Evolutionary conservation across 2,113 vertebrate species (phyloP).

Genomic region (Trochalopteron elliotii): DNA sequence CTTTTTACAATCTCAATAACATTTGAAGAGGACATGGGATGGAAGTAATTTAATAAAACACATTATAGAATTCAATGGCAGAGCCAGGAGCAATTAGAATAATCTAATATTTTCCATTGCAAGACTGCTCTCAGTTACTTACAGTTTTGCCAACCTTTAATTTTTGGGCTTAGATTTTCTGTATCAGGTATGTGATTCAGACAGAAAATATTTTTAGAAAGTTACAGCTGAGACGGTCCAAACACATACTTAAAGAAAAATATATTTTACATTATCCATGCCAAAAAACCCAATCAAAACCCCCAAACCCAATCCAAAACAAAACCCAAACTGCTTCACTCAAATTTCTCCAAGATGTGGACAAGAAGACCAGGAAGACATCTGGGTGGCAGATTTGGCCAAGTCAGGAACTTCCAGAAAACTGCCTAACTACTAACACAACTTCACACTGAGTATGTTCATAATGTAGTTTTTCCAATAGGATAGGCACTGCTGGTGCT

Average conservation of each 20-base stretch:
- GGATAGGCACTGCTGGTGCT: not conserved
- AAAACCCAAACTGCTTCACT: not conserved
- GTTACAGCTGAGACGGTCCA: not conserved
- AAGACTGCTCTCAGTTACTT: not conserved
- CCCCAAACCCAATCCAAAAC: not conserved
- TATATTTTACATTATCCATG: not conserved
- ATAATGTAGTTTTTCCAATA: not conserved
- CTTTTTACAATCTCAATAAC: not conserved
- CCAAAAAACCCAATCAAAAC: not conserved
- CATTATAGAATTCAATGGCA: not conserved
- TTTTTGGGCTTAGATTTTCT: slow-evolving; percentile 5
- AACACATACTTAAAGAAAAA: not conserved
- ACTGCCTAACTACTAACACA: not conserved
- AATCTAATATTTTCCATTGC: slow-evolving; percentile 20
- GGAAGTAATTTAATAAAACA: slow-evolving; percentile 9
- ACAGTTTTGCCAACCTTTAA: slow-evolving; percentile 13
- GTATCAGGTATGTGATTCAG: not conserved
- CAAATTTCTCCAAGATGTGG: not conserved
- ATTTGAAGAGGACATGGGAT: not conserved
- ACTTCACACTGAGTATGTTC: not conserved
- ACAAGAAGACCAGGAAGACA: not conserved
- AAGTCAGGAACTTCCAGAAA: not conserved
- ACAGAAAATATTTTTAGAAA: slow-evolving; percentile 45
- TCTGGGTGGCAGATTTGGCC: not conserved
- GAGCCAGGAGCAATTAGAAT: not conserved